phyloP scores from a whole-genome alignment of 2,888 invertebrate genomes.

The Epirrita christyi region DNA sequence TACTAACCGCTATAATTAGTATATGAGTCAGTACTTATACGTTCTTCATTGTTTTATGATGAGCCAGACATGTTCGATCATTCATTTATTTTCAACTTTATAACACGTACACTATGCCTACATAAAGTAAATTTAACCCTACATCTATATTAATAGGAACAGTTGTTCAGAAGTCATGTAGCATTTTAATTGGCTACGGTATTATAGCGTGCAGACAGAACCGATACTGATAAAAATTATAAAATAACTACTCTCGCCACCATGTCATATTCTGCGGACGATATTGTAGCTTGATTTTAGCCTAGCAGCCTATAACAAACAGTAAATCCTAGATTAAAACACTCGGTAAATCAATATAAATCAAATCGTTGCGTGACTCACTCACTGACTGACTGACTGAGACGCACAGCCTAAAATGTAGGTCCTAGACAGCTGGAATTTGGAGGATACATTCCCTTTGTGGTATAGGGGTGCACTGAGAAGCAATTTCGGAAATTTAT shows the following conservation, averaged over 20 bases:
- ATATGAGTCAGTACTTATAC: conserved; percentile 33
- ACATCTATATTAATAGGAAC: neutral
- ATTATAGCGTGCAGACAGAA: neutral
- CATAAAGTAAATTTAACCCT: neutral
- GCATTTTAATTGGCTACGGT: conserved; percentile 1
- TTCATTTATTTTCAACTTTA: conserved; percentile 1
- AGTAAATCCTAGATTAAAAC: no score
- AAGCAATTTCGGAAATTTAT: no score
- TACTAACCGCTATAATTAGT: conserved; percentile 34
- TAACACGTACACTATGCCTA: neutral
- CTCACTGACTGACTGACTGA: no score
- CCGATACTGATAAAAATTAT: neutral
- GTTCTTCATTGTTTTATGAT: conserved; percentile 19
- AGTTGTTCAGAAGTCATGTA: neutral
- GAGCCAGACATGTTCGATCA: conserved; percentile 21
- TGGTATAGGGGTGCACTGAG: no score
- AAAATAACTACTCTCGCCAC: neutral
- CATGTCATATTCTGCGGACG: no score
- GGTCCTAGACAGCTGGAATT: no score
- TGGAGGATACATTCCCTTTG: no score
- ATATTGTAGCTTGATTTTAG: no score
- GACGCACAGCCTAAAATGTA: no score
- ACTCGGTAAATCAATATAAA: no score
- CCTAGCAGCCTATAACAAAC: no score
- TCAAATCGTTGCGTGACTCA: no score